Evolutionary conservation across 37 sponge, comb jelly and placozoan species (phyloP).

Genomic region (Hexactinellida sp.): DNA sequence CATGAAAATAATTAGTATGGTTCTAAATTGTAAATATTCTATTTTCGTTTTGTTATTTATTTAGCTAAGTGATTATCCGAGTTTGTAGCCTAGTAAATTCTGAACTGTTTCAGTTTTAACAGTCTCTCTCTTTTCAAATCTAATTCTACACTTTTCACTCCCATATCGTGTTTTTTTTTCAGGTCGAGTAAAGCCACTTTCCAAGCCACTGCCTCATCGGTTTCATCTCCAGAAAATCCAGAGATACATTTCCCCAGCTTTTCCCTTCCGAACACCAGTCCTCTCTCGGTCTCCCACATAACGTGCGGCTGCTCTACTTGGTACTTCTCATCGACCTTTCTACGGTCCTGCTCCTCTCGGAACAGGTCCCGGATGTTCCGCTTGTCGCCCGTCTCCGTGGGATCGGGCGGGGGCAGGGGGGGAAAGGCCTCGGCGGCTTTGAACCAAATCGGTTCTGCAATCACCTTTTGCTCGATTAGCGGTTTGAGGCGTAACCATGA

Average conservation of each 20-base stretch:
- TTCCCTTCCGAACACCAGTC: neutral
- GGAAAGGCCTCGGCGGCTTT: neutral
- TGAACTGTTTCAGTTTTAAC: neutral
- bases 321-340: neutral
- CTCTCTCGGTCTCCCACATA: neutral
- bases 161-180: neutral
- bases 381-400: neutral
- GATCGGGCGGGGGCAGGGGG: neutral
- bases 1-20: too few relatives aligned
- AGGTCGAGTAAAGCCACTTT: neutral
- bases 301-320: neutral
- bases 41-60: too few relatives aligned
- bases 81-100: neutral
- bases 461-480: neutral
- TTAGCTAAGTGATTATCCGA: neutral
- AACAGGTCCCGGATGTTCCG: neutral
- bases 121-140: neutral
- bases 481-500: neutral
- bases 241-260: neutral
- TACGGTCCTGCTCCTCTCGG: neutral
- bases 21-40: too few relatives aligned
- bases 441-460: constrained; percentile 4
- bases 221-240: neutral
- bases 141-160: neutral
- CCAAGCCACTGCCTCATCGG: neutral